phyloP scores from a whole-genome alignment of 2,888 invertebrate species.

The Lobophora halterata region DNA sequence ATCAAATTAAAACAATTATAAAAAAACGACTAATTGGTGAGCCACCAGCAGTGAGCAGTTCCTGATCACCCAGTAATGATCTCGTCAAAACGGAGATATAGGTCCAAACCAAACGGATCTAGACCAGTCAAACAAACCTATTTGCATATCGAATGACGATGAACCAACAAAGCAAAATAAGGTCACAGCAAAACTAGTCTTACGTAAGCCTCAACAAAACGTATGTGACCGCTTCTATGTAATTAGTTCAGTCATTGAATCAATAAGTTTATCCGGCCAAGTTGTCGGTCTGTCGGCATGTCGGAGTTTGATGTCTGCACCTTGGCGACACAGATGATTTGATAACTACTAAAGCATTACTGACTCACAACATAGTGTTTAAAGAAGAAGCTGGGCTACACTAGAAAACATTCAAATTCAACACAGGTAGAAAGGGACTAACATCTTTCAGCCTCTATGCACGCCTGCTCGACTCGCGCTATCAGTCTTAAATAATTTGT shows the following conservation, averaged over 20 bases:
- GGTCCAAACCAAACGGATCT: too few species aligned
- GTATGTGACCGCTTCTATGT: constrained; percentile 27
- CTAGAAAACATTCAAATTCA: too few species aligned
- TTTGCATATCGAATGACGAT: constrained; percentile 6
- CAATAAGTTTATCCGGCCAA: constrained; percentile 38
- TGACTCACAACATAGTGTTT: constrained; percentile 14
- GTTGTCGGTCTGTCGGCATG: constrained; percentile 12
- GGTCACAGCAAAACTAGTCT: constrained; percentile 19
- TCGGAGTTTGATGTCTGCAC: constrained; percentile 27
- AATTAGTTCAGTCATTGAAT: constrained; percentile 39
- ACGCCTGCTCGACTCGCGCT: too few species aligned
- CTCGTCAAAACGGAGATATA: too few species aligned
- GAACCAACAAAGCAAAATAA: constrained; percentile 12
- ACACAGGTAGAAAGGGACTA: too few species aligned
- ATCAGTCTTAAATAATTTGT: not conserved
- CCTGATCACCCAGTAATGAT: too few species aligned
- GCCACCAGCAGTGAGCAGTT: too few species aligned
- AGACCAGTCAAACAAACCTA: too few species aligned
- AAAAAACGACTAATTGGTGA: too few species aligned
- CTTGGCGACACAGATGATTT: constrained; percentile 16
- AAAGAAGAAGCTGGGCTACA: constrained; percentile 9
- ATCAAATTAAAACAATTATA: too few species aligned
- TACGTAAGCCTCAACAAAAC: constrained; percentile 21
- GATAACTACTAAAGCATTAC: constrained; percentile 9
- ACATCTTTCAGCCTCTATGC: too few species aligned